phyloP scores from a whole-genome alignment of 2,797 vertebrate species.

The Etheostoma perlongum region DNA sequence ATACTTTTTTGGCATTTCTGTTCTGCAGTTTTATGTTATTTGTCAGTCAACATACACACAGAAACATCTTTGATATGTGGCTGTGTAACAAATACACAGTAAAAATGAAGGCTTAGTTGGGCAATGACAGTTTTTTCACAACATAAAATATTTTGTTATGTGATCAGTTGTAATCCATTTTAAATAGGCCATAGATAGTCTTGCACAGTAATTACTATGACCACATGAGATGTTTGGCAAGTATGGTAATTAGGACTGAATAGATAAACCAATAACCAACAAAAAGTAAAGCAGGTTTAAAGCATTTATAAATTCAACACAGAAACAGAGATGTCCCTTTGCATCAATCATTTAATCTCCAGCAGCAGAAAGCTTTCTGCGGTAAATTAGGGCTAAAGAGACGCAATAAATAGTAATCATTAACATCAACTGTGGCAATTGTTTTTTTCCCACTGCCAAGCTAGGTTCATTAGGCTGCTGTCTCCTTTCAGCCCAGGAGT shows the following conservation, averaged over 20 bases:
- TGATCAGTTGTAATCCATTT: constrained; percentile 17
- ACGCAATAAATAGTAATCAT: constrained; percentile 73
- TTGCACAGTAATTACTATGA: constrained; percentile 22
- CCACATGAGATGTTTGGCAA: constrained; percentile 31
- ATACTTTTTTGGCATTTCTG: not conserved
- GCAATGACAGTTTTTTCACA: constrained; percentile 11
- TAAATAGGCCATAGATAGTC: not conserved
- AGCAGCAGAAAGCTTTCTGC: constrained; percentile 58
- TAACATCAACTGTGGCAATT: constrained; percentile 73
- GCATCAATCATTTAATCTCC: constrained; percentile 58
- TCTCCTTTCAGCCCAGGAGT: constrained; percentile 69
- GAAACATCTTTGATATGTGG: not conserved
- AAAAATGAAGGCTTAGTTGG: not conserved
- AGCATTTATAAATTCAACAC: constrained; percentile 54
- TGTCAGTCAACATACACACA: not conserved
- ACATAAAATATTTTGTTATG: constrained; percentile 17
- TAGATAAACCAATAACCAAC: constrained; percentile 20
- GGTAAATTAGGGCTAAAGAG: constrained; percentile 72
- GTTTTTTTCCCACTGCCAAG: constrained; percentile 71
- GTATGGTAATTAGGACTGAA: constrained; percentile 19
- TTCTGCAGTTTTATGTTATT: not conserved
- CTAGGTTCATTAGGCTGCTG: constrained; percentile 70
- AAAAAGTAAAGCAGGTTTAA: constrained; percentile 37
- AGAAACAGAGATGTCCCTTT: constrained; percentile 44
- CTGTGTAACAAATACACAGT: not conserved